Conservation (phyloP, 2,113 vertebrate species). For the Daboia siamensis region DNA sequence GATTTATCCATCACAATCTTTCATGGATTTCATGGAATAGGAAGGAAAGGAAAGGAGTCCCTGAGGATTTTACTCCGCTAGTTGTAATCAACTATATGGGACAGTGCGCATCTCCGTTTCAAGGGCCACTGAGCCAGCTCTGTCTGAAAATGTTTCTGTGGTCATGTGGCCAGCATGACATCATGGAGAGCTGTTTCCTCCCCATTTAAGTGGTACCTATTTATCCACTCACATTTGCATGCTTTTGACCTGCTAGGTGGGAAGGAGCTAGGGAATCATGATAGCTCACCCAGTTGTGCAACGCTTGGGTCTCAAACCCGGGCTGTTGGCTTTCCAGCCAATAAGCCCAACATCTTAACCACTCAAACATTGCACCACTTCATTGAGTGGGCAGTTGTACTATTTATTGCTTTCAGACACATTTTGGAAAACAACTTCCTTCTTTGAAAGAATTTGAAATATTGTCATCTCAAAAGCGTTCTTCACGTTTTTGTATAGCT, state of each 20-base stretch:
- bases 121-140: background rate
- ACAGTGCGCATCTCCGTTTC: background rate
- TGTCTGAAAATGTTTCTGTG: background rate
- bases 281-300: too few species aligned
- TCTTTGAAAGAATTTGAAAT: background rate
- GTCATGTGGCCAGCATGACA: background rate
- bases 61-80: too few species aligned
- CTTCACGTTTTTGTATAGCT: background rate
- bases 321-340: too few species aligned
- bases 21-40: background rate
- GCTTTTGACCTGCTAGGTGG: too few species aligned
- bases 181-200: background rate
- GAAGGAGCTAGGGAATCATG: too few species aligned
- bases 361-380: too few species aligned
- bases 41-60: too few species aligned
- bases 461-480: background rate
- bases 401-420: background rate
- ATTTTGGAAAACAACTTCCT: background rate
- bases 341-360: too few species aligned
- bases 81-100: too few species aligned
- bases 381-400: background rate
- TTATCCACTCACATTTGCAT: background rate
- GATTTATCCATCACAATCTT: background rate
- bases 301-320: too few species aligned
- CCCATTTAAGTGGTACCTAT: background rate